Percentiles rank a stretch among this genome's conserved stretches.
Conservation (phyloP, 2,113 vertebrate genomes). For the Dermatemys mawii region DNA sequence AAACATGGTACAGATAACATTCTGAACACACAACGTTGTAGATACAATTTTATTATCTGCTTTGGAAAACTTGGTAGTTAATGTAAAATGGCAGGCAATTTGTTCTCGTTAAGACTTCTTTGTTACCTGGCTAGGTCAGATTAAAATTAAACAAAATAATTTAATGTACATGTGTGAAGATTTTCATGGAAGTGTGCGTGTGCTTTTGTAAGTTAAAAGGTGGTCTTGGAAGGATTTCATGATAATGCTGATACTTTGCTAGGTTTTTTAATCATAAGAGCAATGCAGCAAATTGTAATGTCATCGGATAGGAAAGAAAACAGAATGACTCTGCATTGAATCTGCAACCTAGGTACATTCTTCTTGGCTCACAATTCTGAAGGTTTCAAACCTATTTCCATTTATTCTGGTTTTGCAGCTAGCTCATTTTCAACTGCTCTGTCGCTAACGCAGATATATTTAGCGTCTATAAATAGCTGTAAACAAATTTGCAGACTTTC, state of each 20-base stretch:
- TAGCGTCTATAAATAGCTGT: neutral
- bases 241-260: neutral
- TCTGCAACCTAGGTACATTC: conserved; percentile 15
- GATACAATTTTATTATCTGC: neutral
- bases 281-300: neutral
- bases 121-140: neutral
- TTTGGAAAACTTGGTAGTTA: neutral
- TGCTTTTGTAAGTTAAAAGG: neutral
- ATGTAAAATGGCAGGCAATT: neutral
- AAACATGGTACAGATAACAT: neutral
- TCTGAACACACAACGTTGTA: neutral
- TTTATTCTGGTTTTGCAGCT: conserved; percentile 35
- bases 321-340: neutral
- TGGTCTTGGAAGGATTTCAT: neutral
- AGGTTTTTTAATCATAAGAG: neutral
- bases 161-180: neutral
- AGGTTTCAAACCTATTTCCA: conserved; percentile 30
- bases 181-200: rapidly evolving
- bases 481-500: neutral
- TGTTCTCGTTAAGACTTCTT: neutral
- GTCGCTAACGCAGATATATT: neutral
- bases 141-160: too few species aligned
- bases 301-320: neutral
- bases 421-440: neutral
- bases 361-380: neutral